Evolutionary conservation across 2,888 invertebrate genomes (phyloP).

Genomic region (Drosophila longiperda): DNA sequence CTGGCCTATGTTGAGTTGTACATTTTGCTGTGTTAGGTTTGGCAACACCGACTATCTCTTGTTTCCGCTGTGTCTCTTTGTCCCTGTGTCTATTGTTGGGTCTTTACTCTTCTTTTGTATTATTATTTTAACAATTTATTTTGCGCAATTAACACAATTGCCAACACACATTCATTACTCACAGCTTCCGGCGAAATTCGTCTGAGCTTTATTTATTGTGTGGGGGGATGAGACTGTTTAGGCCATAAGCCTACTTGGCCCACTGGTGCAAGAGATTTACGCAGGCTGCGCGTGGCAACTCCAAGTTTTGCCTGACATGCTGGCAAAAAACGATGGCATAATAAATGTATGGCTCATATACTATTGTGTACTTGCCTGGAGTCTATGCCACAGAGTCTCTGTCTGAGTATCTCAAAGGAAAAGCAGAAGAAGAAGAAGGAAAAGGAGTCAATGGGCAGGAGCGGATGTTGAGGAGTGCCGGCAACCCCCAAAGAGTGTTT

Average conservation of each 20-base stretch:
- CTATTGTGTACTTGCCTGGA: slow-evolving; percentile 12
- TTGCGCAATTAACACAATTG: slow-evolving; percentile 80
- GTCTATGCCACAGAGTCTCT: slow-evolving; percentile 18
- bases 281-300: slow-evolving; percentile 71
- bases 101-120: slow-evolving; percentile 34
- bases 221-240: neutral
- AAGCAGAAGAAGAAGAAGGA: neutral
- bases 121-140: slow-evolving; percentile 82
- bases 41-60: slow-evolving; percentile 15
- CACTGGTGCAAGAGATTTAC: slow-evolving; percentile 63
- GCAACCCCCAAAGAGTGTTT: slow-evolving; percentile 26
- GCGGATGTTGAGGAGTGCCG: neutral
- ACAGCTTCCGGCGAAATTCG: slow-evolving; percentile 64
- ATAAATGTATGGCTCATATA: slow-evolving; percentile 74
- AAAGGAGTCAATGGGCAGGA: neutral
- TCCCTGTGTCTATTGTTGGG: slow-evolving; percentile 14
- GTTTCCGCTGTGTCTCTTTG: neutral
- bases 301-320: slow-evolving; percentile 29
- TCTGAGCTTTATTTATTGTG: slow-evolving; percentile 79
- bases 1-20: slow-evolving; percentile 10
- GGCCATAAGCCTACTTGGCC: slow-evolving; percentile 58
- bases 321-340: slow-evolving; percentile 66
- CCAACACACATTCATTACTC: slow-evolving; percentile 76
- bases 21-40: slow-evolving; percentile 50
- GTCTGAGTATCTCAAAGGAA: neutral